Conservation (phyloP, 2,113 vertebrate species). For the Gulo gulo region DNA sequence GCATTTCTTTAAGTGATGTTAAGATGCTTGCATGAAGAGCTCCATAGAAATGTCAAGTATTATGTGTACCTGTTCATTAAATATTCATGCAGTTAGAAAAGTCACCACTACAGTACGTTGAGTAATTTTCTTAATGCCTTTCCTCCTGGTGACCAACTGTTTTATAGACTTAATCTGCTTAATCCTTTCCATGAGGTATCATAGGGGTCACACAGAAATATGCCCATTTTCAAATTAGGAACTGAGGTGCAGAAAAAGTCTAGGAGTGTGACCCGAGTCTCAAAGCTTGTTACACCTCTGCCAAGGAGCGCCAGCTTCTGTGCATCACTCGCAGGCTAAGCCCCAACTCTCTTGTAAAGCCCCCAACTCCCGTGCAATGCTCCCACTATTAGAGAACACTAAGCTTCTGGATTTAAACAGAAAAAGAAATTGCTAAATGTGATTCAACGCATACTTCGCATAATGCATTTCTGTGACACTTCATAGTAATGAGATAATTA, state of each 20-base stretch:
- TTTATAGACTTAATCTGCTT: conserved; percentile 33
- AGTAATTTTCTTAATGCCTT: conserved; percentile 24
- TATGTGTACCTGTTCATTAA: conserved; percentile 54
- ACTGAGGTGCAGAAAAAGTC: neutral
- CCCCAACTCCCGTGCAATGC: neutral
- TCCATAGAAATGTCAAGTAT: conserved; percentile 25
- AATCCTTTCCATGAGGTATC: neutral
- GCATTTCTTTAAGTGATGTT: conserved; percentile 1
- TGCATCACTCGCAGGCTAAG: neutral
- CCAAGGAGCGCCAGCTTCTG: neutral
- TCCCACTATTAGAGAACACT: neutral
- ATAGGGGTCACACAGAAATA: neutral
- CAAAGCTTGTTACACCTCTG: neutral
- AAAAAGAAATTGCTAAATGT: conserved; percentile 68
- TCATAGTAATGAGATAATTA: conserved; percentile 80
- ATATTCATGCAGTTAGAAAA: conserved; percentile 9
- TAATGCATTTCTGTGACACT: conserved; percentile 72
- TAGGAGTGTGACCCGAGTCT: neutral
- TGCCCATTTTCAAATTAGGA: conserved; percentile 28
- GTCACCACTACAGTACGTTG: neutral
- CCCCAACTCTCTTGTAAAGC: neutral
- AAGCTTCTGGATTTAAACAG: conserved; percentile 29
- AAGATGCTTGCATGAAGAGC: neutral
- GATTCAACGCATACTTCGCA: conserved; percentile 48
- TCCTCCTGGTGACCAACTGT: conserved; percentile 14